phyloP scores from a whole-genome alignment of 2,113 vertebrate genomes.

The Phyllostomus hastatus region DNA sequence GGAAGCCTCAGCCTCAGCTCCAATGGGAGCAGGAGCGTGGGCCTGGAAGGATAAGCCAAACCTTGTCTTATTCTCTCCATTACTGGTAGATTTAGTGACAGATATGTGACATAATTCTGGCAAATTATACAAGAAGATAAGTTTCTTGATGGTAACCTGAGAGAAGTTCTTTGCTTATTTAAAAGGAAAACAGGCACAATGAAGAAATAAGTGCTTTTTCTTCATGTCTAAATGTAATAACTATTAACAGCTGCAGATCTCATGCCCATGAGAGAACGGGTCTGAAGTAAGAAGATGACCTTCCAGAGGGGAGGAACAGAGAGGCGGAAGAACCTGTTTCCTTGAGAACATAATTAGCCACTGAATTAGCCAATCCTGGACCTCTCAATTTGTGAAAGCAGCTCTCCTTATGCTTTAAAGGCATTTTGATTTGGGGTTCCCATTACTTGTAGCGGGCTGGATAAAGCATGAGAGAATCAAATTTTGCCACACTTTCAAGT shows the following conservation, averaged over 20 bases:
- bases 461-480: background rate
- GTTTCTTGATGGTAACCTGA: background rate
- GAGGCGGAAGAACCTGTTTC: background rate
- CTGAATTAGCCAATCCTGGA: background rate
- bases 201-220: background rate
- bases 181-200: background rate
- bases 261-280: background rate
- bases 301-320: background rate
- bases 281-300: background rate
- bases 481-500: background rate
- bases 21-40: background rate
- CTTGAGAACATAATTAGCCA: background rate
- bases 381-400: background rate
- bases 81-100: background rate
- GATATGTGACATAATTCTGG: background rate
- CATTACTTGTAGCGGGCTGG: background rate
- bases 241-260: background rate
- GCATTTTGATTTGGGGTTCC: background rate
- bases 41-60: background rate
- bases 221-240: background rate
- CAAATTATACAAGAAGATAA: background rate
- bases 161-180: background rate
- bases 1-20: background rate
- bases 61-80: background rate
- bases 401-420: background rate